phyloP scores from a whole-genome alignment of 2,113 vertebrate species.

The Sialia sialis region DNA sequence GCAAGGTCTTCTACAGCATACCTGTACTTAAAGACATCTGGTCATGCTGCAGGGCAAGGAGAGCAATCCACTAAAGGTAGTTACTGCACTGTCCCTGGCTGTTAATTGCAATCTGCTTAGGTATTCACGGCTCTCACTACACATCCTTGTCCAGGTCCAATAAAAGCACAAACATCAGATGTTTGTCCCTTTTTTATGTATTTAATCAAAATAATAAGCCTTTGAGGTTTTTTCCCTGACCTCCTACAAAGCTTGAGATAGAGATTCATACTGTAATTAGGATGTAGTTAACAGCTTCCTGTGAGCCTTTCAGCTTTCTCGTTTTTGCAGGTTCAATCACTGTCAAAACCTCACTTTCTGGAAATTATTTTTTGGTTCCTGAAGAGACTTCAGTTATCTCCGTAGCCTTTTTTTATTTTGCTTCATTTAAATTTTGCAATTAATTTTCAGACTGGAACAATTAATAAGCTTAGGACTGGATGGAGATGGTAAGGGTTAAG shows the following conservation, averaged over 20 bases:
- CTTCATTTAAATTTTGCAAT: constrained; percentile 26
- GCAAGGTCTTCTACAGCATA: neutral
- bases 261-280: constrained; percentile 18
- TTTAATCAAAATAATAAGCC: constrained; percentile 31
- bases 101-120: neutral
- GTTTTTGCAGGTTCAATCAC: neutral
- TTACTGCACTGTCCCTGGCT: neutral
- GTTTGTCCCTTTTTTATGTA: neutral
- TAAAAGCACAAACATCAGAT: neutral
- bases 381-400: neutral
- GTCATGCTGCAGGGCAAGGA: neutral
- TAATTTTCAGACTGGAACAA: neutral
- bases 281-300: constrained; percentile 37
- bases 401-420: neutral
- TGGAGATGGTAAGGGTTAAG: neutral
- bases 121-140: neutral
- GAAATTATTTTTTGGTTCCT: constrained; percentile 8
- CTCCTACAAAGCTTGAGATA: neutral
- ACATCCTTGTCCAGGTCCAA: neutral
- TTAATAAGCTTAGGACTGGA: neutral
- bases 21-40: neutral
- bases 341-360: constrained; percentile 7
- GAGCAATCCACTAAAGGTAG: neutral
- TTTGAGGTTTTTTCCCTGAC: neutral
- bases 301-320: neutral